Evolutionary conservation across 2,113 vertebrate species (phyloP), one percentile per base, ranked within the genome.

Genomic region (Hydropotes inermis): DNA sequence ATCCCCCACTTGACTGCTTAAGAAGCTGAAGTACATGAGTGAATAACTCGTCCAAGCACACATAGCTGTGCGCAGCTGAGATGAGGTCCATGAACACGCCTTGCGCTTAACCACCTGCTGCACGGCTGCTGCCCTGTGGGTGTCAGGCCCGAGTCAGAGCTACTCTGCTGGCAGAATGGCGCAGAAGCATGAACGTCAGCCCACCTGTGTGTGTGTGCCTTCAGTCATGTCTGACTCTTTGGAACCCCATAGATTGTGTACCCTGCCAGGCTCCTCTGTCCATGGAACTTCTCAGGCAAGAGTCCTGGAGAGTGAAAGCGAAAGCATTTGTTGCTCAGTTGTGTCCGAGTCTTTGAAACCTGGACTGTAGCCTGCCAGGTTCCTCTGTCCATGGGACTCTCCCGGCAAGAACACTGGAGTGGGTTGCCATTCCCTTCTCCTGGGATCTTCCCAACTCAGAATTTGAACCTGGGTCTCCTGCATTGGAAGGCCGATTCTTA

Each of bases 121-220:
- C 0, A 7, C 1, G 23, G 2, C 27, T 14, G 16, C 21, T 14
- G 86, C 23, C 45, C 45, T 11, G 1, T 0, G 2, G 58, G 16
- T 8, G 11, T 15, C 30, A 43, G 16, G 7, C 33, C 23, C 17
- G 0, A 1, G 43, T 25, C 17, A 16, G 15, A 55, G 47, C 25
- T 2, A 1, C 16, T 21, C 45, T 7, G 55, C 43, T 33, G 43
- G 19, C 12, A 19, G 19, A 10, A 8, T 8, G 13, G 28, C 12
- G 1, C 45, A 47, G 61, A 27, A 47, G 16, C 1, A 0, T 39
- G 84, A 5, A 30, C 0, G 6, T 43, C 47, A 25, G 33, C 28
- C 52, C 57, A 16, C 30, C 39, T 14, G 23, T 43, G 70, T 76
- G 70, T 43, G 70, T 43, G 39, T 3, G 70, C 23, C 7, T 1